These are phyloP conservation scores for Hydroisotoma schaefferi DNA, from an alignment of 2,888 invertebrate genomes.

Conservation along the genomic window DNA sequence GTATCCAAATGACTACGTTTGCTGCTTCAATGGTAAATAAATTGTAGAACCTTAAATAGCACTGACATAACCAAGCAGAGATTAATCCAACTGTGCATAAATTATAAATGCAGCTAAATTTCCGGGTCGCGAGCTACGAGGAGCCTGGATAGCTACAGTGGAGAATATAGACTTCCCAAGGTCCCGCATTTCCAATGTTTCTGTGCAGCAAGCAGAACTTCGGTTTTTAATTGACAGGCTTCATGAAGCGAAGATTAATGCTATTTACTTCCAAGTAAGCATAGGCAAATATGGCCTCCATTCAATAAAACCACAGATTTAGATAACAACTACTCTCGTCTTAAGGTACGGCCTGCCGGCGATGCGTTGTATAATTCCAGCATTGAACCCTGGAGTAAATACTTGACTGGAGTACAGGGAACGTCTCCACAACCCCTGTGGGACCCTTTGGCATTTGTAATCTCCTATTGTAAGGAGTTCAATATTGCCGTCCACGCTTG, in stretches of 20 bases:
- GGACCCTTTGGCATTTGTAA: conserved; percentile 40
- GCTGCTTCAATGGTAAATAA: conserved; percentile 40
- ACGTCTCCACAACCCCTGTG: conserved; percentile 31
- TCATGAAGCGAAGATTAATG: conserved; percentile 31
- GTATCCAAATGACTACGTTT: conserved; percentile 25
- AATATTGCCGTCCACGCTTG: conserved; percentile 45
- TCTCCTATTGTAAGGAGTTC: conserved; percentile 30
- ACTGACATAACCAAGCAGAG: too few species aligned
- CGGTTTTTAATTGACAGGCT: conserved; percentile 26
- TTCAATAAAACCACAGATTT: background rate
- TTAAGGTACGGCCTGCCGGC: conserved; percentile 38
- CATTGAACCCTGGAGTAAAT: conserved; percentile 44
- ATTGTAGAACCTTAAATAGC: too few species aligned
- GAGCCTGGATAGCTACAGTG: conserved; percentile 43
- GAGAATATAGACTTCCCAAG: conserved; percentile 42
- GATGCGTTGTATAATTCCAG: conserved; percentile 39
- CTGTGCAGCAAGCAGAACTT: conserved; percentile 26
- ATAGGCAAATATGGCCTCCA: background rate
- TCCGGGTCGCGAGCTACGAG: conserved; percentile 39
- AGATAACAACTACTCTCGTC: background rate
- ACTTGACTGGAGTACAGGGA: conserved; percentile 38
- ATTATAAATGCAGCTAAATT: too few species aligned
- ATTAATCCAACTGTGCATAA: too few species aligned
- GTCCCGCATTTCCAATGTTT: conserved; percentile 24
- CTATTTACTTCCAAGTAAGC: conserved; percentile 41